Evolutionary conservation across 2,888 invertebrate genomes (phyloP), one percentile per base, ranked within the genome.

Genomic region (Epirrhoe tristata): DNA sequence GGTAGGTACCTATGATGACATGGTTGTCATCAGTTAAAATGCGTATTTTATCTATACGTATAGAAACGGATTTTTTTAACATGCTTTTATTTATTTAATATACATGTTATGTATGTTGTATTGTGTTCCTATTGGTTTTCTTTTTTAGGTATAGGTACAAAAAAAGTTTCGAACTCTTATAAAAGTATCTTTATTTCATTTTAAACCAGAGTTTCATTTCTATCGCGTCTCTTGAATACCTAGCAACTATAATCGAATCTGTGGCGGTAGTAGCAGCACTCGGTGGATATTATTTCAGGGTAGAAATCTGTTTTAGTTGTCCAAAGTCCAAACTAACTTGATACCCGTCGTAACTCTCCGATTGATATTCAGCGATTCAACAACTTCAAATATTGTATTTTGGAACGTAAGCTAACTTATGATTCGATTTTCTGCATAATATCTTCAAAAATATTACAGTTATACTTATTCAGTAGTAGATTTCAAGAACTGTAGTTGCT

Each of bases 311-410:
- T 76, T 76, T 74, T 74, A 76, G 77, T 75, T 76, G 76, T 67
- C 64, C 60, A 59, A 70, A 77, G 76, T 67, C 64, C 60, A 59
- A 70, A 77, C 75, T 78, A 62, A 78, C 75, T 79, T 74, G 74
- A 73, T 78, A 77, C 67, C 73, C 68, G 69, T 74, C 68, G 69
- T 74, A 76, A 74, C 71, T 76, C 75, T 43, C 76, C 74, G 80
- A 84, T 85, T 84, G 81, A 80, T 78, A 83, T 84, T 84, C 82
- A 81, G 73, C 73, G 76, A 82, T 83, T 83, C 81, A 36, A 12
- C 51, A n/a, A 58, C 32, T 58, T 52, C 52, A 52, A n/a, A n/a
- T n/a, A 31, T 52, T 43, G 39, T 43, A 43, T 43, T 43, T 43
- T 43, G 12, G 39, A 43, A 43, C 12, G 12, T 12, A 43, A 43